A percentile compares a stretch with the other conserved stretches of the same genome.
phyloP scores from a whole-genome alignment of 2,113 vertebrate genomes.

The Carlito syrichta region DNA sequence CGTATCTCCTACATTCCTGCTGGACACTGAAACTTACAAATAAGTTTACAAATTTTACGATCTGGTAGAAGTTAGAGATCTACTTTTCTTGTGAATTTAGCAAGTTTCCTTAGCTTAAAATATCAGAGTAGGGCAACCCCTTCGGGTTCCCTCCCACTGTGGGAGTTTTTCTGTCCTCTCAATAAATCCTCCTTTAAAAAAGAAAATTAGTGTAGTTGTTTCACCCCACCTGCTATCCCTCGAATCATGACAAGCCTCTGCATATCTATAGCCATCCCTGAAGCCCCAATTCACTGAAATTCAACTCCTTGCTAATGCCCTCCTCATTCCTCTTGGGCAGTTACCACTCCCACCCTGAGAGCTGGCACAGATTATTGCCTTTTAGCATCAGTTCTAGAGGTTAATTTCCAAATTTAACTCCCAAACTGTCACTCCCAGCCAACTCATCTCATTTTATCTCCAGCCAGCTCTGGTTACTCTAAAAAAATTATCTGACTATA shows the following conservation, averaged over 20 bases:
- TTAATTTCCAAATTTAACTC: constrained; percentile 4
- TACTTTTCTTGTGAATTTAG: constrained; percentile 33
- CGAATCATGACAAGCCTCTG: background rate
- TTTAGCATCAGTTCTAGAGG: background rate
- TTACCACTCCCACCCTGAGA: background rate
- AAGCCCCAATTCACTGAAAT: background rate
- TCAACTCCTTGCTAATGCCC: background rate
- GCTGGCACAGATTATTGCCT: background rate
- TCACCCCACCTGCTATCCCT: background rate
- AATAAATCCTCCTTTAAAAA: too few relatives aligned
- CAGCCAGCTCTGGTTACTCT: background rate
- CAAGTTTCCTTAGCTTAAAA: background rate
- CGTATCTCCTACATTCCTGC: background rate
- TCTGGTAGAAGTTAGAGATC: background rate
- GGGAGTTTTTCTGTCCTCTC: too few relatives aligned
- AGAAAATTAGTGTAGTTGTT: too few relatives aligned
- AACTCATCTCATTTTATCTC: background rate
- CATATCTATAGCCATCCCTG: background rate
- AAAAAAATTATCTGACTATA: background rate
- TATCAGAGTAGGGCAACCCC: background rate
- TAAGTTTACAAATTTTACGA: constrained; percentile 8
- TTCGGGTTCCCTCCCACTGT: too few relatives aligned
- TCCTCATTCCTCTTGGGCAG: background rate
- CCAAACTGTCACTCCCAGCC: background rate
- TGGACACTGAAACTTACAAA: background rate